Conservation (phyloP, 2,888 invertebrate genomes). For the Chrysotoxum bicinctum region DNA sequence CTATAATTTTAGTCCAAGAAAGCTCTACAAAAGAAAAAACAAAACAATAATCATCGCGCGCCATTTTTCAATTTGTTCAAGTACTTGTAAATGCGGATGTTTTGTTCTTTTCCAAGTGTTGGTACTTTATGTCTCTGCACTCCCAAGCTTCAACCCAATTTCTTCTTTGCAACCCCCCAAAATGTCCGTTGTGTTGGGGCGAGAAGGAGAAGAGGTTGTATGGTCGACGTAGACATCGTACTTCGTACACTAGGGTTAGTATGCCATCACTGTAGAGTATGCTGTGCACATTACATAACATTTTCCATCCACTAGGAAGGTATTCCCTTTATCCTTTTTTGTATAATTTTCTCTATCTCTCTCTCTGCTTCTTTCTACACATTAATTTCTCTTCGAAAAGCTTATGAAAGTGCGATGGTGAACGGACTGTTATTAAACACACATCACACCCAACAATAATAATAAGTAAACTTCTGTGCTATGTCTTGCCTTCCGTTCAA, state of each 20-base stretch:
- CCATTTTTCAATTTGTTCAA: constrained; percentile 68
- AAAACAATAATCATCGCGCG: constrained; percentile 44
- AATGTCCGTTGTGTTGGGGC: background rate
- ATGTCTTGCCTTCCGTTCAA: constrained; percentile 43
- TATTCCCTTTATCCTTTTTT: constrained; percentile 4
- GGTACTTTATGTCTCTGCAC: constrained; percentile 60
- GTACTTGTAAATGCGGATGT: constrained; percentile 69
- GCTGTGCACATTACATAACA: constrained; percentile 58
- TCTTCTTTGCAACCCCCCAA: background rate
- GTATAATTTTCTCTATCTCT: background rate
- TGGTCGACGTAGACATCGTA: background rate
- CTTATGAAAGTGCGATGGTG: constrained; percentile 19
- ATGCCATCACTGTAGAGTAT: constrained; percentile 52
- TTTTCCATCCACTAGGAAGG: constrained; percentile 17
- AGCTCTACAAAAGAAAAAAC: constrained; percentile 30
- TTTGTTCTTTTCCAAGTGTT: constrained; percentile 67
- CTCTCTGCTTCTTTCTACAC: background rate
- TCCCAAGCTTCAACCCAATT: constrained; percentile 10
- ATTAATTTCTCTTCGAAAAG: constrained; percentile 24
- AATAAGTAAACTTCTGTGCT: constrained; percentile 35
- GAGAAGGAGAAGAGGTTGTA: background rate
- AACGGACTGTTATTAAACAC: constrained; percentile 24
- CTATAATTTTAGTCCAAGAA: constrained; percentile 28
- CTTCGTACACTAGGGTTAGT: constrained; percentile 50
- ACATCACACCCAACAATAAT: constrained; percentile 68